phyloP scores from a whole-genome alignment of 2,797 vertebrate genomes.

The Sebastes flavidus region DNA sequence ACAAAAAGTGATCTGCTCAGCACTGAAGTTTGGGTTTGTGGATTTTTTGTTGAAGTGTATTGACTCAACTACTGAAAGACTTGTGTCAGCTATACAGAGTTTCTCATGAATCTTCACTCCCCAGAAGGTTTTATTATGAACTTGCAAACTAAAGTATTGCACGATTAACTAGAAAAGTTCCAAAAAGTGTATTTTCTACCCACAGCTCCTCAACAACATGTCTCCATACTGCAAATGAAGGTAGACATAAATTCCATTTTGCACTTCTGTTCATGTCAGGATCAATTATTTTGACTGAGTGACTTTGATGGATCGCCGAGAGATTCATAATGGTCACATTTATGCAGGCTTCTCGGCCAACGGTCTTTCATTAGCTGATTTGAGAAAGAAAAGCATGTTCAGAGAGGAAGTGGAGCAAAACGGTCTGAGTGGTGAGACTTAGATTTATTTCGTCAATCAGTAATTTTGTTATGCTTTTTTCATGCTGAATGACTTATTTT shows the following conservation, averaged over 20 bases:
- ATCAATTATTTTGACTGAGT: slow-evolving; percentile 6
- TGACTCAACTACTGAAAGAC: neutral
- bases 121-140: neutral
- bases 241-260: neutral
- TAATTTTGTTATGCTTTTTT: no score
- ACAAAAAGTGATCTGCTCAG: slow-evolving; percentile 3
- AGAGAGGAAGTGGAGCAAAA: neutral
- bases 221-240: neutral
- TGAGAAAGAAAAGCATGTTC: neutral
- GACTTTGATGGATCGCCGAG: neutral
- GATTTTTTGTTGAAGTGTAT: neutral
- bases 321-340: neutral
- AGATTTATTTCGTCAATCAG: no score
- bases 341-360: neutral
- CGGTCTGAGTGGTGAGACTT: neutral
- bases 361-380: slow-evolving; percentile 4
- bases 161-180: neutral
- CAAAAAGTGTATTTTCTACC: neutral
- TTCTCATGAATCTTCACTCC: neutral
- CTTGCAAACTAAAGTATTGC: neutral
- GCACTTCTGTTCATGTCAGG: neutral
- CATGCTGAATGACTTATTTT: no score
- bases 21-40: neutral
- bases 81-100: neutral
- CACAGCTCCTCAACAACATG: neutral